A percentile compares a stretch with the other conserved stretches of the same genome.
These are phyloP conservation scores for Synanthedon formicaeformis DNA, from an alignment of 2,888 invertebrate genomes.

Conservation along the genomic window DNA sequence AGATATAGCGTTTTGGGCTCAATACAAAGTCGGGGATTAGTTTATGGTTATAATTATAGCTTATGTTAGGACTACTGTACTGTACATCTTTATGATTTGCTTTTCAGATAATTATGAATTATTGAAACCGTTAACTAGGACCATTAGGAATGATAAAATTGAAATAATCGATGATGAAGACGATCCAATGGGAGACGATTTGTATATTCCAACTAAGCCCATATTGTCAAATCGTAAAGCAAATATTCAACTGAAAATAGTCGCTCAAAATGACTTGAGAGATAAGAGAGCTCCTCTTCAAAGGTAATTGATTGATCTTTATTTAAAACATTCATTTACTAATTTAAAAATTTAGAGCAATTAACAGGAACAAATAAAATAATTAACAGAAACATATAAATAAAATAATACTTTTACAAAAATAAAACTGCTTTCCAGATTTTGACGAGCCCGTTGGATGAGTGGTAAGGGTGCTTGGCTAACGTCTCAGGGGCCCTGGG, in stretches of 20 bases:
- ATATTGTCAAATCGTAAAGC: slow-evolving; percentile 36
- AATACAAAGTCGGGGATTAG: no score
- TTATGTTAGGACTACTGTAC: neutral
- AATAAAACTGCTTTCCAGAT: no score
- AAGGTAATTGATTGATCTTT: slow-evolving; percentile 1
- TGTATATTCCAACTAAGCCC: slow-evolving; percentile 21
- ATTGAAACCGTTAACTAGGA: slow-evolving; percentile 50
- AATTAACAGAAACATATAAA: no score
- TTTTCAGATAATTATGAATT: neutral
- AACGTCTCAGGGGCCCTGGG: no score
- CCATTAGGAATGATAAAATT: slow-evolving; percentile 54
- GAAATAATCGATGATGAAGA: slow-evolving; percentile 36
- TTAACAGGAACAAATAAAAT: no score
- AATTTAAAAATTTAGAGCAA: no score
- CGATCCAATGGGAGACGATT: slow-evolving; percentile 47
- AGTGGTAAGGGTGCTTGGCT: no score
- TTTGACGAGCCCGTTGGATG: no score
- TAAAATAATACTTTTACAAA: no score
- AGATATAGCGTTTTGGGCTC: no score
- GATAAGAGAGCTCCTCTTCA: slow-evolving; percentile 18
- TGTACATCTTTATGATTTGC: neutral
- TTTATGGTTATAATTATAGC: no score
- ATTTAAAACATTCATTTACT: no score
- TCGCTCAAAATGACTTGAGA: slow-evolving; percentile 44
- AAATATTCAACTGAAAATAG: slow-evolving; percentile 54